Percentiles rank a stretch among this genome's conserved stretches.
phyloP scores from a whole-genome alignment of 2,113 vertebrate species.

The Ascaphus truei region DNA sequence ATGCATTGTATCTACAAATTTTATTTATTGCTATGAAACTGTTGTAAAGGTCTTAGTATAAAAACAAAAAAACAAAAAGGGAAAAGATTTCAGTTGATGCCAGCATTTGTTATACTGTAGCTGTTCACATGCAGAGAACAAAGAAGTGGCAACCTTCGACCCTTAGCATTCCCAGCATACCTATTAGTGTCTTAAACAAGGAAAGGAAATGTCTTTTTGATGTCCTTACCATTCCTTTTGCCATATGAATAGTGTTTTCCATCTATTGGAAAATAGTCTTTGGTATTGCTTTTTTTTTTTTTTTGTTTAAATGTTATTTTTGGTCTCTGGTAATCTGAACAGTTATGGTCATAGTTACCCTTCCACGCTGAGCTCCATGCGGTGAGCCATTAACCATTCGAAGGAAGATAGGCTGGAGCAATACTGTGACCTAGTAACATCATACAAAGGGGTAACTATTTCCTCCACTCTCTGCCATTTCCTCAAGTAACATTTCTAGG shows the following conservation, averaged over 20 bases:
- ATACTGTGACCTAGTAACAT: constrained; percentile 67
- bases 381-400: constrained; percentile 37
- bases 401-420: constrained; percentile 47
- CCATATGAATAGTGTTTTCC: constrained; percentile 83
- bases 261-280: constrained; percentile 71
- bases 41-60: constrained; percentile 89
- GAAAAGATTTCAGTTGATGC: constrained; percentile 77
- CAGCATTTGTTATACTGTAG: constrained; percentile 66
- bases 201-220: constrained; percentile 66
- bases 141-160: constrained; percentile 69
- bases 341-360: constrained; percentile 57
- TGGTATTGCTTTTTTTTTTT: constrained; percentile 53
- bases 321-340: constrained; percentile 70
- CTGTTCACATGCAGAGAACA: constrained; percentile 75
- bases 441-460: constrained; percentile 63
- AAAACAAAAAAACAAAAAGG: constrained; percentile 86
- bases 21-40: constrained; percentile 98
- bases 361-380: constrained; percentile 39
- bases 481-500: constrained; percentile 61
- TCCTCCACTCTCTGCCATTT: constrained; percentile 45
- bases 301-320: constrained; percentile 58
- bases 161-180: constrained; percentile 88
- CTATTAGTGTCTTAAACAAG: constrained; percentile 94
- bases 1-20: constrained; percentile 98
- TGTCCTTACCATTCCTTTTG: constrained; percentile 73